Base-by-base conservation (phyloP, 1,140 invertebrate species). In the Calephelis virginiensis region DNA sequence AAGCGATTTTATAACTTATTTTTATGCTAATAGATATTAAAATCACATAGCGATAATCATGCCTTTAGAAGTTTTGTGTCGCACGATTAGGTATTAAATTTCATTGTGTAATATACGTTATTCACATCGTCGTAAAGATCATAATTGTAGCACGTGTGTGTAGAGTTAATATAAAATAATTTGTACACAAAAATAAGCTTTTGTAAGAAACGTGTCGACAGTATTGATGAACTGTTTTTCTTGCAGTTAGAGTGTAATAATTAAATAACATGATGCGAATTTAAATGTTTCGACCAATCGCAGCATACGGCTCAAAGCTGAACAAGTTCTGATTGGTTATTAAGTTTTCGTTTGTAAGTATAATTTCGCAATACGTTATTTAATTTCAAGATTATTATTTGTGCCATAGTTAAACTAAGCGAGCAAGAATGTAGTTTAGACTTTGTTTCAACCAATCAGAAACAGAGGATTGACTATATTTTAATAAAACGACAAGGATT, bases 151-250 rank as follows among this genome's bases (percentile, higher is more conserved):
- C 72, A 74, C 69, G 64, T 60, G 67, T 70, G 72, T 7, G 64
- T 72, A 69, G 64, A 64, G 60, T 62, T 62, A 60, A 72, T 37
- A 59, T 64, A 50, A 66, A 69, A 66, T 67, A 68, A 72, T 68
- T 75, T 70, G 66, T 75, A 75, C 73, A 68, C 71, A 66, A 68
- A 48, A 67, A 48, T 73, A 73, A 73, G 74, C 71, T 75, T 74
- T 69, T 68, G 66, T 71, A 69, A 65, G 59, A 68, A 56, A 56
- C 28, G 53, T 56, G 53, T 56, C 28, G 53, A 28, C 53, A 68
- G 14, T 69, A 66, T 69, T 69, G 67, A 37, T 45, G 43, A 62
- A 60, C 61, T 67, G 67, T 67, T 70, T 68, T 72, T 63, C 56
- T 67, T 60, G 66, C 67, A 63, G 67, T 17, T 64, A 63, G 46